phyloP scores from a whole-genome alignment of 2,797 vertebrate species.

The Buphagus erythrorhynchus region DNA sequence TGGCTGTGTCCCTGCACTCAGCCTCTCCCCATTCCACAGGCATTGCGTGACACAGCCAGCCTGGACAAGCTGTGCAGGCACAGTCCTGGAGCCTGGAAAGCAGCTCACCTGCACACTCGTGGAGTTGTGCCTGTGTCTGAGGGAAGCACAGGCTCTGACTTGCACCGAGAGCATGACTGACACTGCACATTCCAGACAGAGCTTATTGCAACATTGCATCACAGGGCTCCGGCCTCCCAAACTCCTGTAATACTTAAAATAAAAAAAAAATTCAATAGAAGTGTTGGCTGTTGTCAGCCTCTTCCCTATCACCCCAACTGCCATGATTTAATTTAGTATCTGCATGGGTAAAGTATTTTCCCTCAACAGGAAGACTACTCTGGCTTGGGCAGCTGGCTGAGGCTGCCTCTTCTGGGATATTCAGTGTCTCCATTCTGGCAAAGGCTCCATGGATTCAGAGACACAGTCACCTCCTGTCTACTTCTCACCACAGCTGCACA shows the following conservation, averaged over 20 bases:
- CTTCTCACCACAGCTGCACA: background rate
- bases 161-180: background rate
- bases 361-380: background rate
- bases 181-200: constrained; percentile 20
- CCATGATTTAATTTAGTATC: background rate
- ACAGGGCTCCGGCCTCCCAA: background rate
- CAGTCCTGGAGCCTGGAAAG: background rate
- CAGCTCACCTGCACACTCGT: background rate
- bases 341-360: background rate
- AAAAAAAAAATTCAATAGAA: rapidly evolving
- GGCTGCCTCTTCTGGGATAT: background rate
- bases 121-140: background rate
- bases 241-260: rapidly evolving
- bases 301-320: background rate
- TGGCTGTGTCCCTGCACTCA: rapidly evolving
- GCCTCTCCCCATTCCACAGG: constrained; percentile 50
- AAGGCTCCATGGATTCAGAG: background rate
- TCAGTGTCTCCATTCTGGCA: background rate
- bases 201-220: background rate
- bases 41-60: constrained; percentile 19
- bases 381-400: background rate
- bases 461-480: background rate
- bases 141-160: background rate
- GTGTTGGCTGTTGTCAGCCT: background rate
- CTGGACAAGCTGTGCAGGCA: background rate